phyloP scores from a whole-genome alignment of 1,140 invertebrate genomes.

The Phymorhynchus buccinoides region DNA sequence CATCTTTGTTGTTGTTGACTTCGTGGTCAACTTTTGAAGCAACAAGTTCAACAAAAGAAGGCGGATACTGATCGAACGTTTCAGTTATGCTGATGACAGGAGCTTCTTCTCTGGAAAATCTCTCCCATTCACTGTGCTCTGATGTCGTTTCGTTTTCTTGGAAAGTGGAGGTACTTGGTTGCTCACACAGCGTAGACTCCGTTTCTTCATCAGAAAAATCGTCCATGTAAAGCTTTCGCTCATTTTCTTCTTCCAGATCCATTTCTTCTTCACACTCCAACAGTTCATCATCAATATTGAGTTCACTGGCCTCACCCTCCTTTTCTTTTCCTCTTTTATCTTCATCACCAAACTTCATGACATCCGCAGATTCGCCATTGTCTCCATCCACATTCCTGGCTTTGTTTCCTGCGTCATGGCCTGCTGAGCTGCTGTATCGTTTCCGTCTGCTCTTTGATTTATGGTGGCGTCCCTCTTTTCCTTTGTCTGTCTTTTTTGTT shows the following conservation, averaged over 20 bases:
- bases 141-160: not conserved
- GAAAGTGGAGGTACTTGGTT: not conserved
- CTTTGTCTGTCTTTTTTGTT: not conserved
- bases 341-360: not conserved
- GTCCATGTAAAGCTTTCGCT: slow-evolving; percentile 37
- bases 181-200: not conserved
- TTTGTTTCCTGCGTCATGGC: slow-evolving; percentile 15
- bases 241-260: slow-evolving; percentile 45
- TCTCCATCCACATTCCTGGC: not conserved
- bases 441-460: not conserved
- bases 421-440: slow-evolving; percentile 22
- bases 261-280: slow-evolving; percentile 27
- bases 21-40: slow-evolving; percentile 4
- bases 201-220: not conserved
- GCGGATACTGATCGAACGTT: not conserved
- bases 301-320: slow-evolving; percentile 33
- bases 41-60: not conserved
- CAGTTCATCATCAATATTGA: not conserved
- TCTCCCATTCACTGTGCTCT: not conserved
- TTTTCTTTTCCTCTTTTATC: slow-evolving; percentile 22
- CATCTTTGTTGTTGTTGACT: not conserved
- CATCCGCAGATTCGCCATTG: not conserved
- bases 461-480: not conserved
- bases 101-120: not conserved
- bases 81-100: not conserved